phyloP scores from a whole-genome alignment of 2,888 invertebrate species.

The Polydrusus pterygomalis region DNA sequence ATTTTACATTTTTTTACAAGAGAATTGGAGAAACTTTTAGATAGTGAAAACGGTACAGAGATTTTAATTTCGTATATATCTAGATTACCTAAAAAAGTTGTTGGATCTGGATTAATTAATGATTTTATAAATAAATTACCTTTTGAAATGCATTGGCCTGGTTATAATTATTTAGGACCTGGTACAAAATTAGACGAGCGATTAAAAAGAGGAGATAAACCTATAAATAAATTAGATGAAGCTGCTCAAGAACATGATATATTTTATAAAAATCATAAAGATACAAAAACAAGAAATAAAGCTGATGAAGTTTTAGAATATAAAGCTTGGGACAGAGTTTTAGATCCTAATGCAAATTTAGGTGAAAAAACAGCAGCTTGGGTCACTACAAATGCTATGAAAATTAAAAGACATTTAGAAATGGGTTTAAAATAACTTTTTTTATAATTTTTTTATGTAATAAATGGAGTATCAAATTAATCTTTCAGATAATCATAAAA shows the following conservation, averaged over 20 bases:
- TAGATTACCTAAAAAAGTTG: background rate
- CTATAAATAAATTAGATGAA: conserved; percentile 8
- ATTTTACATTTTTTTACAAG: conserved; percentile 1
- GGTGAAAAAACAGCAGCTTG: conserved; percentile 4
- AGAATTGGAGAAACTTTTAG: background rate
- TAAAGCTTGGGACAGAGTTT: conserved; percentile 6
- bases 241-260: background rate
- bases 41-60: background rate
- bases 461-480: conserved; percentile 1
- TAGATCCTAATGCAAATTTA: conserved; percentile 1
- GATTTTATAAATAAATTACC: conserved; percentile 11
- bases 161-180: background rate
- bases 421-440: background rate
- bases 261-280: conserved; percentile 8
- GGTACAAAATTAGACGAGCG: background rate
- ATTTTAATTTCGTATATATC: conserved; percentile 1
- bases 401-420: background rate
- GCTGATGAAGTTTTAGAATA: conserved; percentile 8
- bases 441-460: conserved; percentile 1
- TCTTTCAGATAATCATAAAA: background rate
- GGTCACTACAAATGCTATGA: conserved; percentile 1
- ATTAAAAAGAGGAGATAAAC: background rate
- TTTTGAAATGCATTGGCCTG: background rate
- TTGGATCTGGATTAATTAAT: background rate
- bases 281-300: conserved; percentile 4